These are phyloP conservation scores for Campylomormyrus tamandua DNA, from an alignment of 2,113 vertebrate species.

Conservation along the genomic window DNA sequence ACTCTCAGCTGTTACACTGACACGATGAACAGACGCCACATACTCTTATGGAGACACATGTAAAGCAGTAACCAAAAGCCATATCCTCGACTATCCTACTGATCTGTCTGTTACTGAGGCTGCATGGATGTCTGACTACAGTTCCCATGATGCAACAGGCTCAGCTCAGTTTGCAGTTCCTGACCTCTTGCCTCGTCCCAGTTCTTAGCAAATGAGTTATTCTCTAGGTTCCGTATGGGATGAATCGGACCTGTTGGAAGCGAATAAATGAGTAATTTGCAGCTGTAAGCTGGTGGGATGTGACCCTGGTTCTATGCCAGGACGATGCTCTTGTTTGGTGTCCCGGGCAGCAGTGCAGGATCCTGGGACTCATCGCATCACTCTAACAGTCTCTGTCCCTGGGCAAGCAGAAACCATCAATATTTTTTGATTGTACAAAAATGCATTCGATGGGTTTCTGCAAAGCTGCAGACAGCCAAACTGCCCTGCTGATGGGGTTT, in stretches of 20 bases:
- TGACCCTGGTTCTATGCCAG: neutral
- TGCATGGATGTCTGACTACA: neutral
- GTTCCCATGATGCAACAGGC: neutral
- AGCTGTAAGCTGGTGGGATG: neutral
- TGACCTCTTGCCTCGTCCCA: neutral
- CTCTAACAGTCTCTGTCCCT: neutral
- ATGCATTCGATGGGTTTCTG: neutral
- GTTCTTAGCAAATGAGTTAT: neutral
- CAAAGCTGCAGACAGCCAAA: neutral
- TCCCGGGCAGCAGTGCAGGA: neutral
- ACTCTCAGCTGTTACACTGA: neutral
- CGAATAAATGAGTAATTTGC: neutral
- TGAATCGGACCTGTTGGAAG: neutral
- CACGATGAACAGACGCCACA: neutral
- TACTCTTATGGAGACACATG: neutral
- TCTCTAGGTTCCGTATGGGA: neutral
- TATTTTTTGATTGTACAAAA: constrained; percentile 5
- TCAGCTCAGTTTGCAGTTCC: neutral
- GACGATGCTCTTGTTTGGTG: neutral
- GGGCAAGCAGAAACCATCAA: neutral
- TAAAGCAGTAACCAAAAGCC: constrained; percentile 13
- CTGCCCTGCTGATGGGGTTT: neutral
- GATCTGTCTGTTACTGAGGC: neutral
- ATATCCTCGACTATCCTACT: neutral
- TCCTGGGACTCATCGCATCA: neutral